Percentiles rank a stretch among this genome's conserved stretches.
Conservation (phyloP, 2,113 vertebrate genomes). For the Silurus glanis region DNA sequence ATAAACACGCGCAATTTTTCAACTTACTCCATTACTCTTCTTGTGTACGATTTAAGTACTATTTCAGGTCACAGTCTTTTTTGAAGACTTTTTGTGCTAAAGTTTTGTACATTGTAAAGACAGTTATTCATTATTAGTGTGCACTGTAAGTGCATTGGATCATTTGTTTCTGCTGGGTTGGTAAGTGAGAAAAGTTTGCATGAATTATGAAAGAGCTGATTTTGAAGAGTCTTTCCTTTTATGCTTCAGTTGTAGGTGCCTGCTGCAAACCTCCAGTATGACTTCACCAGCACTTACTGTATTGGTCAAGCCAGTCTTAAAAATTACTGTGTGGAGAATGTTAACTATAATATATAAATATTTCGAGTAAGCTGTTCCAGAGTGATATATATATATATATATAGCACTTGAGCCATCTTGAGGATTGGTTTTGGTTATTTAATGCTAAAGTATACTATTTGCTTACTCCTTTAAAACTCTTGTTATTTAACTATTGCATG, state of each 20-base stretch:
- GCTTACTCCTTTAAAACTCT: background rate
- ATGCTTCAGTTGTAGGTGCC: background rate
- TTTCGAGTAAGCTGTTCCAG: background rate
- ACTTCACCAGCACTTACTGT: background rate
- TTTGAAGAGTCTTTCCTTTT: background rate
- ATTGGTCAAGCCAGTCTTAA: background rate
- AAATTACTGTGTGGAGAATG: background rate
- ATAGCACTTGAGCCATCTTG: background rate
- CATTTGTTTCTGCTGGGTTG: slow-evolving; percentile 18
- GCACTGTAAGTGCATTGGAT: background rate
- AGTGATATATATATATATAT: background rate
- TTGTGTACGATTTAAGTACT: background rate
- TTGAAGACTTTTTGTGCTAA: background rate
- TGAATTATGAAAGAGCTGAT: slow-evolving; percentile 15
- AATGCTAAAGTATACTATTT: background rate
- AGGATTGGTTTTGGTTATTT: background rate
- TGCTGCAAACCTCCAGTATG: background rate
- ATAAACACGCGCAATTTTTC: background rate
- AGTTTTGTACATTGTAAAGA: background rate
- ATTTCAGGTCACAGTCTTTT: background rate
- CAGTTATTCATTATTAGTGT: slow-evolving; percentile 11
- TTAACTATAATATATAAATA: background rate
- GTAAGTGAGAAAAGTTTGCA: slow-evolving; percentile 7
- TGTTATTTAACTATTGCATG: background rate
- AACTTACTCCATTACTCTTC: background rate